Evolutionary conservation across 2,888 invertebrate genomes (phyloP), one percentile per base, ranked within the genome.

Genomic region (Formica aserva): DNA sequence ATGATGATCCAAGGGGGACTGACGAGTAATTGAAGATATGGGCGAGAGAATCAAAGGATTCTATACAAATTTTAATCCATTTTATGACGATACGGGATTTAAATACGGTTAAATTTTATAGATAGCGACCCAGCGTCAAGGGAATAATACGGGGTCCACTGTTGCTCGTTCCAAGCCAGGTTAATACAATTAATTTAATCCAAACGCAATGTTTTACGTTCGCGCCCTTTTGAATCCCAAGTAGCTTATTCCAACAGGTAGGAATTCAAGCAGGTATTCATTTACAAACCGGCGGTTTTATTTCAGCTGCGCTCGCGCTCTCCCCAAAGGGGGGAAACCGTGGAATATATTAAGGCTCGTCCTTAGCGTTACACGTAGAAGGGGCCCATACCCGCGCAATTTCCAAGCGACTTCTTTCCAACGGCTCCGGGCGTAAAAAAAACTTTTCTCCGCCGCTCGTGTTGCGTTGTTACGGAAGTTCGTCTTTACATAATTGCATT

Each of bases 391-490:
- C 22, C 66, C 57, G 84, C 41, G 71, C 83, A 83, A 83, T 85
- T 85, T 85, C 83, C 83, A 48, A 26, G 71, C 32, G 71, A 75
- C 77, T 77, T 78, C 55, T 75, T 82, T 86, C 75, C 89, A 86
- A 88, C 86, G 85, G 84, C 52, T 78, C 63, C 32, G 66, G 63
- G 84, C 84, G 82, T 85, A 86, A 84, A 83, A 87, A 88, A 84
- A 81, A 84, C 29, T 84, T 82, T 86, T 87, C 78, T 81, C 45
- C 6, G 66, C 22, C 83, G 60, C 60, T 62, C 65, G 71, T 71
- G 77, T 82, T 55, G 69, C 65, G 45, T 72, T 52, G 66, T 63
- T 63, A 55, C 66, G 71, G 76, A 83, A 83, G 65, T 77, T 83
- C 71, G 72, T 77, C 55, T 60, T 52, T 75, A 77, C 85, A 57